Evolutionary conservation across 2,113 vertebrate species (phyloP).

Genomic region (Ailuropoda melanoleuca): DNA sequence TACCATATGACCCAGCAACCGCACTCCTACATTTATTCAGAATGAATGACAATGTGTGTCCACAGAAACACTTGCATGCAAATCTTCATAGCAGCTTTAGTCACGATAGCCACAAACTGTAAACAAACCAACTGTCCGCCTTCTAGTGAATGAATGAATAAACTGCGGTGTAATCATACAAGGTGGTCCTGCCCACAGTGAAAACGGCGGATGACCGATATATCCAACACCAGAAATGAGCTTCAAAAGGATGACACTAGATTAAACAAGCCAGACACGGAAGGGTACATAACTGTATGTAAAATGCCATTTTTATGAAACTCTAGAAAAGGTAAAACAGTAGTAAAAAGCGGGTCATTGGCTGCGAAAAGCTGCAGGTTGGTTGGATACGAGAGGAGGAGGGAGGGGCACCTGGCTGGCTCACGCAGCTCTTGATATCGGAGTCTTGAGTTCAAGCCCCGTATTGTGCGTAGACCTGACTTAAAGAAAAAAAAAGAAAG

Average conservation of each 20-base stretch:
- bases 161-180: neutral
- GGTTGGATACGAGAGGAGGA: neutral
- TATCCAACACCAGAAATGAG: neutral
- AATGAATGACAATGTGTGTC: neutral
- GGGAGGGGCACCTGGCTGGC: neutral
- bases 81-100: neutral
- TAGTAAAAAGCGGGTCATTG: neutral
- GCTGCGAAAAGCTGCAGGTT: neutral
- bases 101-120: neutral
- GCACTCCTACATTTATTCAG: neutral
- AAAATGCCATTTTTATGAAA: neutral
- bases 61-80: neutral
- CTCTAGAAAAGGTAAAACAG: neutral
- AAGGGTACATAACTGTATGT: neutral
- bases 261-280: neutral
- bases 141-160: neutral
- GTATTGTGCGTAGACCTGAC: neutral
- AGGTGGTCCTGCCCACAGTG: neutral
- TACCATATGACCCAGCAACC: neutral
- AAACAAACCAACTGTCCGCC: neutral
- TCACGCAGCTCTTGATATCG: neutral
- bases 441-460: neutral
- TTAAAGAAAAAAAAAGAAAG: neutral
- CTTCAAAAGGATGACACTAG: neutral
- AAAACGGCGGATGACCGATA: neutral